phyloP scores from a whole-genome alignment of 2,113 vertebrate genomes.

The Prionailurus bengalensis region DNA sequence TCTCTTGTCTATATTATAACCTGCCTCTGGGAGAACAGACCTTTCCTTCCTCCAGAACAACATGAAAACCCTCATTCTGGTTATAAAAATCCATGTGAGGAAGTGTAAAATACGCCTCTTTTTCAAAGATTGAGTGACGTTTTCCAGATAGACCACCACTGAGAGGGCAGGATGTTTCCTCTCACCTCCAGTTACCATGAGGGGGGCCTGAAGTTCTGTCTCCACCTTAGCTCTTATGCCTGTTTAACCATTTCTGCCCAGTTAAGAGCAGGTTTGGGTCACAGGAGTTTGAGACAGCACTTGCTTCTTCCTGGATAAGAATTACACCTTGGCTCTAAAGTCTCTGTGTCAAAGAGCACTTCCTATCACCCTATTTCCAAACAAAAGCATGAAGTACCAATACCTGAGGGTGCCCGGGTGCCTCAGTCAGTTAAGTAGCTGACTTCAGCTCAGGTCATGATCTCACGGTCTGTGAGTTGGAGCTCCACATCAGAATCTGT shows the following conservation, averaged over 20 bases:
- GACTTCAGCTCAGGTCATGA: no score
- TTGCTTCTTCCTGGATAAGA: not conserved
- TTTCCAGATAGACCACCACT: not conserved
- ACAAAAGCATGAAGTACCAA: not conserved
- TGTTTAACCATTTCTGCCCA: not conserved
- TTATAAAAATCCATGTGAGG: not conserved
- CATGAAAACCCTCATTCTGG: constrained; percentile 18
- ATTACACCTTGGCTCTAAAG: not conserved
- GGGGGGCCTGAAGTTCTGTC: not conserved
- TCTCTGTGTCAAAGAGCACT: not conserved
- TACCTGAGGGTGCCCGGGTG: not conserved
- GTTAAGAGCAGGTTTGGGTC: not conserved
- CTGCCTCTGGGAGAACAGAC: constrained; percentile 7
- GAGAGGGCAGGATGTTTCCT: not conserved
- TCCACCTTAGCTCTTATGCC: not conserved
- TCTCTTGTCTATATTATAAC: not conserved
- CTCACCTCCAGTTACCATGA: not conserved
- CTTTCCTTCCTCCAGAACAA: not conserved
- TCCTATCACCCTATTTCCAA: not conserved
- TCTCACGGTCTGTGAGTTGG: no score
- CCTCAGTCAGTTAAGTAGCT: no score
- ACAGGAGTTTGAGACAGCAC: not conserved
- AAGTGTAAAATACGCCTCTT: not conserved
- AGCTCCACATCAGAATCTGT: no score
- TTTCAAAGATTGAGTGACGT: constrained; percentile 12